phyloP scores from a whole-genome alignment of 1,140 invertebrate genomes.

The Drosophila suzukii region DNA sequence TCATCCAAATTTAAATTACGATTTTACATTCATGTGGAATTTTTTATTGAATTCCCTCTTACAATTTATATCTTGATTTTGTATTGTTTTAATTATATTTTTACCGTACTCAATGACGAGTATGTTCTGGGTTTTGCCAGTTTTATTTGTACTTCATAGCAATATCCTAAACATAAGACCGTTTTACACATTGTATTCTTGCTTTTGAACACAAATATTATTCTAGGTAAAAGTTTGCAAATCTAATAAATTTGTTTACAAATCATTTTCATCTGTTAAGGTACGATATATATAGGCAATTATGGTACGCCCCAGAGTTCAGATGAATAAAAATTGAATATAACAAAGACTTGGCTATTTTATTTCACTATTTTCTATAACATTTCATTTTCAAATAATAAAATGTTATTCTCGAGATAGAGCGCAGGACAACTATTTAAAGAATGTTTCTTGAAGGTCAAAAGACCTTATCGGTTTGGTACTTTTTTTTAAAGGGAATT shows the following conservation, averaged over 20 bases:
- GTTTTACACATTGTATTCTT: no score
- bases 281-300: not conserved
- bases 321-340: not conserved
- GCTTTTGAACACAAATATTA: not conserved
- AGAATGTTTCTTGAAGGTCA: not conserved
- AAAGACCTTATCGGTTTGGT: not conserved
- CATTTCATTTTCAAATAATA: no score
- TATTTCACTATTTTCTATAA: not conserved
- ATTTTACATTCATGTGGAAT: slow-evolving; percentile 4
- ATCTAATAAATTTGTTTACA: not conserved
- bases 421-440: no score
- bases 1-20: slow-evolving; percentile 37
- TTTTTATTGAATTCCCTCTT: not conserved
- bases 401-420: no score
- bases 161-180: no score
- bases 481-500: not conserved
- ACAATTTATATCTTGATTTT: not conserved
- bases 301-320: no score
- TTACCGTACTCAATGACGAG: no score
- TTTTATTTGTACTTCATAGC: no score
- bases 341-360: not conserved
- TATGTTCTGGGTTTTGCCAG: no score
- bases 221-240: not conserved
- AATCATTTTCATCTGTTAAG: not conserved
- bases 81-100: no score